Percentiles rank a stretch among this genome's conserved stretches.
Evolutionary conservation across 2,797 vertebrate species (phyloP).

Genomic region (Melopsittacus undulatus): DNA sequence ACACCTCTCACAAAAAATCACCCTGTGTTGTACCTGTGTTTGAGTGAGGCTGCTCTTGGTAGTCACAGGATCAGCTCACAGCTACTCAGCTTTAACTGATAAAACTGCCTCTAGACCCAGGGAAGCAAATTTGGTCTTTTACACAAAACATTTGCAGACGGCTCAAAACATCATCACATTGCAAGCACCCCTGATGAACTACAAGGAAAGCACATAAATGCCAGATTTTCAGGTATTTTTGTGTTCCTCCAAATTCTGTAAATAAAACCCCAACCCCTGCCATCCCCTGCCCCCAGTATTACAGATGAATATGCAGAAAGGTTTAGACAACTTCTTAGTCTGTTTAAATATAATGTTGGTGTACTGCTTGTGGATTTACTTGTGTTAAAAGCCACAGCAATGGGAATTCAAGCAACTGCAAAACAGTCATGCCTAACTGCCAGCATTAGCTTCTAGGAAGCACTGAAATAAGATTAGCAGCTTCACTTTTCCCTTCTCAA

Average conservation of each 20-base stretch:
- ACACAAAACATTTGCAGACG: rapidly evolving
- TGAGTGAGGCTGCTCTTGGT: background rate
- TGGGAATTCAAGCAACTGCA: background rate
- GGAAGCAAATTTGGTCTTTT: background rate
- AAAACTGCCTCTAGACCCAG: background rate
- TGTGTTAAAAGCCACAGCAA: background rate
- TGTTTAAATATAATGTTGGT: background rate
- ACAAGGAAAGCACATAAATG: background rate
- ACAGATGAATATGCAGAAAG: background rate
- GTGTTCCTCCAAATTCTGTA: background rate
- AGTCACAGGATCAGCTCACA: background rate
- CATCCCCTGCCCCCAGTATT: background rate
- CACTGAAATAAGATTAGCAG: background rate
- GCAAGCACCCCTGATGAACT: background rate
- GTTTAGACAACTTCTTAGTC: background rate
- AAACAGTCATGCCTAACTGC: background rate
- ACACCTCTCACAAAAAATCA: background rate
- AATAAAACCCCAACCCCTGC: background rate
- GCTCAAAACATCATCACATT: background rate
- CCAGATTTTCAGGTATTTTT: background rate
- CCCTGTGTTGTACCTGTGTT: rapidly evolving
- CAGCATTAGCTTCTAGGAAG: background rate
- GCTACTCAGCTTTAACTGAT: background rate
- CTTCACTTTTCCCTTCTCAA: background rate
- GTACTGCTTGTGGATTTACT: background rate